Evolutionary conservation across 2,797 vertebrate species (phyloP).

Genomic region (Epinephelus awoara): DNA sequence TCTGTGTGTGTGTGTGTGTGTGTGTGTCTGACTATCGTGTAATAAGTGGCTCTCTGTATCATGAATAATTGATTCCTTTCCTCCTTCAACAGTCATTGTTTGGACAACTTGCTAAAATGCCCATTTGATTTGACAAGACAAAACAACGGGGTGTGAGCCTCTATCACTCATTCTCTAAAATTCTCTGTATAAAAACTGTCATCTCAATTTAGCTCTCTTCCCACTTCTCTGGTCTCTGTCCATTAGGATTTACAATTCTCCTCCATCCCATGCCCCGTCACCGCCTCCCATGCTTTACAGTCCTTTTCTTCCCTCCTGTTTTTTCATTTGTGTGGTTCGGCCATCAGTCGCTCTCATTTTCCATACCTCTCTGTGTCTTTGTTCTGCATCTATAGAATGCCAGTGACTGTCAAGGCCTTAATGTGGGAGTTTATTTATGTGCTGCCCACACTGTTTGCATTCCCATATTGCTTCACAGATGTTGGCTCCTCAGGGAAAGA

Average conservation of each 20-base stretch:
- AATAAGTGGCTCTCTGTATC: constrained; percentile 78
- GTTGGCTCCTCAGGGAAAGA: constrained; percentile 34
- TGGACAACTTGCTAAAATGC: constrained; percentile 79
- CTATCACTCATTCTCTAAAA: constrained; percentile 60
- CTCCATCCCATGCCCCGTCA: constrained; percentile 22
- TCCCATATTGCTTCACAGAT: constrained; percentile 58
- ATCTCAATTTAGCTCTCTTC: constrained; percentile 52
- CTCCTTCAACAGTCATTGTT: constrained; percentile 77
- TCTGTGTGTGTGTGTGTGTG: constrained; percentile 43
- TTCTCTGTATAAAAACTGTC: constrained; percentile 52
- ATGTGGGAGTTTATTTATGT: constrained; percentile 58
- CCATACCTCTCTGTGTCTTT: constrained; percentile 52
- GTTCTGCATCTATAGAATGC: constrained; percentile 53
- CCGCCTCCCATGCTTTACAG: constrained; percentile 45
- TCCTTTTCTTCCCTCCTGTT: constrained; percentile 32
- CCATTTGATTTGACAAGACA: constrained; percentile 80
- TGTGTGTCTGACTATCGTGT: constrained; percentile 60
- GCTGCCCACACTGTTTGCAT: constrained; percentile 54
- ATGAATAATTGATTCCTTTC: constrained; percentile 84
- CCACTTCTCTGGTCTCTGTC: constrained; percentile 48
- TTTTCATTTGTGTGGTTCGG: constrained; percentile 39
- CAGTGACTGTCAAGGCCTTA: constrained; percentile 54
- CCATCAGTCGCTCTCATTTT: constrained; percentile 57
- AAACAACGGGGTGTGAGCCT: constrained; percentile 65
- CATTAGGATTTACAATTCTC: constrained; percentile 54